Base-by-base conservation (phyloP, 30 jellyfish, hydroid and myxozoan species). In the Clytia hemisphaerica region DNA sequence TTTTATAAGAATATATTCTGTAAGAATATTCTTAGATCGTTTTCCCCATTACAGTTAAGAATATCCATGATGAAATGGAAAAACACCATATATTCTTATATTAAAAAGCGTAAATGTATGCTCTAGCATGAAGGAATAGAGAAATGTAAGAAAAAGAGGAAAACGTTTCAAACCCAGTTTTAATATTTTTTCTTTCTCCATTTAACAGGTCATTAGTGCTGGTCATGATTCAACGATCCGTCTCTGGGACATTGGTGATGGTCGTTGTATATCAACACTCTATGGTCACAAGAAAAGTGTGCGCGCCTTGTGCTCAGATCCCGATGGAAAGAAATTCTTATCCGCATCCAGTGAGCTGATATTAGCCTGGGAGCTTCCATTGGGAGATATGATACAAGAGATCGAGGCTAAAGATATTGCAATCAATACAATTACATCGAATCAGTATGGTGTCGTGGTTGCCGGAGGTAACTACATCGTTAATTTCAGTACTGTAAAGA, bases 221-320 rank as follows among this genome's bases (percentile, higher is more conserved):
- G 81, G 98, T 72, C 98, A 89, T 48, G 98, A 89, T 63, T 72
- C 92, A 24, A 89, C 98, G 26, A 50, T 89, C 83, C 87, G 98
- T 58, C 58, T 89, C 5, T 89, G 98, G 98, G 98, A 89, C 62
- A 69, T 89, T 19, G 98, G 98, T 19, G 98, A 89, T 57, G 98
- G 98, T 14, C 77, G 93, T n/a, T 89, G 98, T 49, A 75, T 84
- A 2, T 86, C 77, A 67, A 58, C 81, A 1, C 57, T 89, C 35
- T 81, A 86, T 38, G 98, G 98, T 3, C 98, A 89, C 47, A 77
- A 82, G 34, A 89, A 89, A 63, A 89, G 98, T 64, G 93, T 89
- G 26, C 61, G 98, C 55, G 84, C 95, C 37, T 49, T 89, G 1
- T 74, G 73, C 6, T 63, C 72, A 3, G 95, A 89, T 57, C 96